A percentile compares a stretch with the other conserved stretches of the same genome.
phyloP scores from a whole-genome alignment of 2,888 invertebrate genomes.

The Patella pellucida region DNA sequence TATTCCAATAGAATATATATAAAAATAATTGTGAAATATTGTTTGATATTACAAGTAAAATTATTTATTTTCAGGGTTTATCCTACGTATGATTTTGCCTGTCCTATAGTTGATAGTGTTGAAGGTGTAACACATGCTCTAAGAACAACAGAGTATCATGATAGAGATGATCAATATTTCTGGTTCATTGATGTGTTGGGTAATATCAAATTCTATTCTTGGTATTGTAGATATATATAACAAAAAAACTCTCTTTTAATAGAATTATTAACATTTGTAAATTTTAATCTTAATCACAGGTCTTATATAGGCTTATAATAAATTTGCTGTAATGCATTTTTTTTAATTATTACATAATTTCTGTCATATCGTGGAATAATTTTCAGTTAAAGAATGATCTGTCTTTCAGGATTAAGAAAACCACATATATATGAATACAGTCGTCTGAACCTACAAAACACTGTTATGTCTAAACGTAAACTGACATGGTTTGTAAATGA shows the following conservation, averaged over 20 bases:
- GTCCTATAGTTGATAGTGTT: constrained; percentile 97
- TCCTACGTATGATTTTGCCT: constrained; percentile 99
- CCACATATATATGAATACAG: constrained; percentile 97
- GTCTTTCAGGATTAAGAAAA: constrained; percentile 75
- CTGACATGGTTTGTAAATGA: constrained; percentile 98
- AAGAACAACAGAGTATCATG: constrained; percentile 98
- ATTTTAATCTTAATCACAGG: too few species aligned
- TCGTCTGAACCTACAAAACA: constrained; percentile 97
- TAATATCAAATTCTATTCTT: constrained; percentile 28
- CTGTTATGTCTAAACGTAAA: constrained; percentile 96
- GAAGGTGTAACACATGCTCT: constrained; percentile 98
- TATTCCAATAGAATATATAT: too few species aligned
- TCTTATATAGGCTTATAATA: too few species aligned
- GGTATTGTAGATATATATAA: background rate
- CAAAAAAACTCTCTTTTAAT: too few species aligned
- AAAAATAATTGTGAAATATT: too few species aligned
- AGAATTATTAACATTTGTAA: too few species aligned
- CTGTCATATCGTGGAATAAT: too few species aligned
- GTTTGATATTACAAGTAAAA: too few species aligned
- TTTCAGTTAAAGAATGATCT: background rate
- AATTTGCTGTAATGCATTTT: too few species aligned
- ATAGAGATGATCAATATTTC: constrained; percentile 94
- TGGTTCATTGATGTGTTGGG: constrained; percentile 78
- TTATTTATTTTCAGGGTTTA: constrained; percentile 82
- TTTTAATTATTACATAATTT: too few species aligned